Evolutionary conservation across 2,113 vertebrate species (phyloP).

Genomic region (Equus quagga): DNA sequence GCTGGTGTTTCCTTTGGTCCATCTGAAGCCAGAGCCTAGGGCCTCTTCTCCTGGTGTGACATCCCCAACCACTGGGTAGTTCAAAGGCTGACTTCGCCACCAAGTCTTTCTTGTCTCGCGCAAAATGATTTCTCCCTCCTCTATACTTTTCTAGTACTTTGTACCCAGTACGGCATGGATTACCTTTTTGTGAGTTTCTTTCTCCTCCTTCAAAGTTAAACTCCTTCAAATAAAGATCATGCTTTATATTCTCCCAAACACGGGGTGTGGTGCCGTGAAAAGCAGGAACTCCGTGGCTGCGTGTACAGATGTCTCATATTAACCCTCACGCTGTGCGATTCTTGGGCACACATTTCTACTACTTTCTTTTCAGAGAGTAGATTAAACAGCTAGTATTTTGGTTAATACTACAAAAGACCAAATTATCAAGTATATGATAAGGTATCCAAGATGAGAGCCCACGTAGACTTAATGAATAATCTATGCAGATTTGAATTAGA

Average conservation of each 20-base stretch:
- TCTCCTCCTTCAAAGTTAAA: constrained; percentile 61
- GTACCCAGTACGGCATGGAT: constrained; percentile 25
- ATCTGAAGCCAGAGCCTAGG: background rate
- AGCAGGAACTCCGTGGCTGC: background rate
- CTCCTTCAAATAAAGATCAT: constrained; percentile 59
- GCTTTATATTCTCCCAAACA: constrained; percentile 16
- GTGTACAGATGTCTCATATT: background rate
- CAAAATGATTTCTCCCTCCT: constrained; percentile 28
- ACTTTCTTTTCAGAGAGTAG: constrained; percentile 1
- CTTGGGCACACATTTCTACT: background rate
- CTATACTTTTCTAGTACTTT: constrained; percentile 48
- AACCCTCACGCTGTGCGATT: background rate
- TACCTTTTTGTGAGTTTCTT: constrained; percentile 52
- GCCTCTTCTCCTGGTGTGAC: background rate
- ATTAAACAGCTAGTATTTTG: constrained; percentile 9
- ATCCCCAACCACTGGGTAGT: background rate
- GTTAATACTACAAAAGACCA: background rate
- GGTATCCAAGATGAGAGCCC: background rate
- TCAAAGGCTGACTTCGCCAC: background rate
- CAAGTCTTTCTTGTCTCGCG: constrained; percentile 35
- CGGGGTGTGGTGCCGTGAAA: background rate
- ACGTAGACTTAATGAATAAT: background rate
- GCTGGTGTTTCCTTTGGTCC: background rate
- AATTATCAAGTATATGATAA: background rate
- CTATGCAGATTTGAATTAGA: background rate